Evolutionary conservation across 2,113 vertebrate genomes (phyloP).

Genomic region (Morone saxatilis): DNA sequence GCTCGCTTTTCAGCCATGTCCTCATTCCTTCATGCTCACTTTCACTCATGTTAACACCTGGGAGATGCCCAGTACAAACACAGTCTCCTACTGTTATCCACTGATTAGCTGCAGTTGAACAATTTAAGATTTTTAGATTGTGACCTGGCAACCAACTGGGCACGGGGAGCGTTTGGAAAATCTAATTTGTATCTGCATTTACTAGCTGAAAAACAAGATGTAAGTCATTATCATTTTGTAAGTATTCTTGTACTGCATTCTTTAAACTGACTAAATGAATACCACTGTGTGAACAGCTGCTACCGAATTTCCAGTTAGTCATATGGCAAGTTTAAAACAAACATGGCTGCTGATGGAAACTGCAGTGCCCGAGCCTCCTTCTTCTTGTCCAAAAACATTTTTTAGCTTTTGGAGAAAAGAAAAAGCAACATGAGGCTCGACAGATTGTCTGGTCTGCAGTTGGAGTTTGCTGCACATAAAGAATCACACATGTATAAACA

Average conservation of each 20-base stretch:
- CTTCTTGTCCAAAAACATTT: constrained; percentile 22
- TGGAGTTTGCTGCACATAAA: constrained; percentile 32
- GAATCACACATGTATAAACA: constrained; percentile 54
- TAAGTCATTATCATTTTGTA: background rate
- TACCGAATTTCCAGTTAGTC: constrained; percentile 24
- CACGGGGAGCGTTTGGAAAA: background rate
- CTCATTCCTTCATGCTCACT: constrained; percentile 24
- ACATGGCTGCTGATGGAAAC: constrained; percentile 46
- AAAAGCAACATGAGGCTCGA: background rate
- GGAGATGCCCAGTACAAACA: constrained; percentile 34
- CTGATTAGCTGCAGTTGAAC: constrained; percentile 15
- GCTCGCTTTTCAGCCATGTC: constrained; percentile 3
- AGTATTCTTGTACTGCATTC: background rate
- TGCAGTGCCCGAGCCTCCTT: constrained; percentile 3
- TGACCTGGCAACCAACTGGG: background rate
- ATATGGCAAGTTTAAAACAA: constrained; percentile 39
- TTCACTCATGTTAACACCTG: constrained; percentile 24
- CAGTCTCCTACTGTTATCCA: background rate
- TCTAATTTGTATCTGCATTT: background rate
- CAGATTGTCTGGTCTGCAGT: constrained; percentile 11
- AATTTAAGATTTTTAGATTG: background rate
- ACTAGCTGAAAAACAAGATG: constrained; percentile 7
- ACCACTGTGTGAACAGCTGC: constrained; percentile 28
- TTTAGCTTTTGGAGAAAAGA: background rate
- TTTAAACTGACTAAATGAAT: background rate